Conservation (phyloP, 2,113 vertebrate genomes). For the Antidorcas marsupialis region DNA sequence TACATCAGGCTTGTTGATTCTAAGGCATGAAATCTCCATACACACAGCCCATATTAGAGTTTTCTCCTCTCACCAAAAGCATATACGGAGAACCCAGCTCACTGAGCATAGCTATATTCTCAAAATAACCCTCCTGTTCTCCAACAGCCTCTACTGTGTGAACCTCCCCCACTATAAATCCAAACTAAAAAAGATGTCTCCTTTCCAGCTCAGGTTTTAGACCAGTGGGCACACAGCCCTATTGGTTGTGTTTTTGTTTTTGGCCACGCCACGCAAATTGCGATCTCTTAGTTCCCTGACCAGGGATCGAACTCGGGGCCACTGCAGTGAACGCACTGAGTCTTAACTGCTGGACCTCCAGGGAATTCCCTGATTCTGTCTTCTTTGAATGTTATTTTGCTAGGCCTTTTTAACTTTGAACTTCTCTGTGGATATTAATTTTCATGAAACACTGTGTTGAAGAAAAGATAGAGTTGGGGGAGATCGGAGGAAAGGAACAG, state of each 20-base stretch:
- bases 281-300: background rate
- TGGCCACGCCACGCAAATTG: fast-evolving
- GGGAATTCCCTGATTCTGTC: background rate
- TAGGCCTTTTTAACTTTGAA: conserved; percentile 40
- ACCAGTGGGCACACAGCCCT: background rate
- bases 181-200: background rate
- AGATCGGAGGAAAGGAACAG: background rate
- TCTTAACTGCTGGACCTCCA: background rate
- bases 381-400: background rate
- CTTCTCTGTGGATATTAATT: conserved; percentile 16
- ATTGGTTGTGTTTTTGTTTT: background rate
- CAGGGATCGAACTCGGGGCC: background rate
- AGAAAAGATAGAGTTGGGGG: background rate
- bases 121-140: background rate
- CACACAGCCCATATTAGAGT: background rate
- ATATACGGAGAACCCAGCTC: background rate
- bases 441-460: conserved; percentile 6
- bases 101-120: background rate
- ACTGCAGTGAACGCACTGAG: fast-evolving
- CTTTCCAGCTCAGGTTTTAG: background rate
- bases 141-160: background rate
- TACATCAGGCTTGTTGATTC: background rate
- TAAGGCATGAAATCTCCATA: background rate
- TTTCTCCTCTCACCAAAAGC: background rate
- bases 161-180: background rate